These are phyloP conservation scores for Stichodactyla mertensii DNA, from an alignment of 64 coral and sea anemone species.

Conservation along the genomic window DNA sequence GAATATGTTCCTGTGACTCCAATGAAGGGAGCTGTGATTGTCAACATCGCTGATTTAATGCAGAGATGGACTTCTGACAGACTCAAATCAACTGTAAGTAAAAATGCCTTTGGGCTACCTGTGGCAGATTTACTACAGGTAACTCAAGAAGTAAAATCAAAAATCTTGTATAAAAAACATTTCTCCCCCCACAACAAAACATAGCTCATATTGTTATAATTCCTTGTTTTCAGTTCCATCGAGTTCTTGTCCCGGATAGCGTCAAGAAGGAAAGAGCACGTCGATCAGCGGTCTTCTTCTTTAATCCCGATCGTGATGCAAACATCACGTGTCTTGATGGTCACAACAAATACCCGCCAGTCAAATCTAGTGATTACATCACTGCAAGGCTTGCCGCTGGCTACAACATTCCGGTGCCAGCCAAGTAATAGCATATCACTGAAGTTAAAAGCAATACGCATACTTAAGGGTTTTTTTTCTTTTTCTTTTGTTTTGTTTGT, in stretches of 20 bases:
- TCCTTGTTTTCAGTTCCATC: conserved; percentile 36
- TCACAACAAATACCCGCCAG: conserved; percentile 51
- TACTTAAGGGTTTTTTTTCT: too few species aligned
- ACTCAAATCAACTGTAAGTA: conserved; percentile 59
- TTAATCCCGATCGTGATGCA: conserved; percentile 61
- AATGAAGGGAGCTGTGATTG: conserved; percentile 57
- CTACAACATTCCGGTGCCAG: conserved; percentile 2
- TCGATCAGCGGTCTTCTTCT: conserved; percentile 64
- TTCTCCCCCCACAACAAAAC: too few species aligned
- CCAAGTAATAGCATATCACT: neutral
- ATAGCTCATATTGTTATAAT: too few species aligned
- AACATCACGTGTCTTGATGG: conserved; percentile 69
- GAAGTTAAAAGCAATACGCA: too few species aligned
- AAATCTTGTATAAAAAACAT: too few species aligned
- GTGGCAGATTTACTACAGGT: too few species aligned
- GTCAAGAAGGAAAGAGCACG: conserved; percentile 29
- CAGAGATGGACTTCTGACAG: conserved; percentile 83
- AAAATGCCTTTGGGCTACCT: neutral
- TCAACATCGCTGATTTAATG: conserved; percentile 86
- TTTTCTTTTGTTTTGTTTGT: too few species aligned
- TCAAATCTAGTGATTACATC: conserved; percentile 63
- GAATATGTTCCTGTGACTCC: conserved; percentile 52
- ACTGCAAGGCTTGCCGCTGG: conserved; percentile 25
- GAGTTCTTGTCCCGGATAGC: conserved; percentile 63
- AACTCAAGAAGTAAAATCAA: too few species aligned